Evolutionary conservation across 2,888 invertebrate genomes (phyloP).

Genomic region (Nasonovia ribisnigri): DNA sequence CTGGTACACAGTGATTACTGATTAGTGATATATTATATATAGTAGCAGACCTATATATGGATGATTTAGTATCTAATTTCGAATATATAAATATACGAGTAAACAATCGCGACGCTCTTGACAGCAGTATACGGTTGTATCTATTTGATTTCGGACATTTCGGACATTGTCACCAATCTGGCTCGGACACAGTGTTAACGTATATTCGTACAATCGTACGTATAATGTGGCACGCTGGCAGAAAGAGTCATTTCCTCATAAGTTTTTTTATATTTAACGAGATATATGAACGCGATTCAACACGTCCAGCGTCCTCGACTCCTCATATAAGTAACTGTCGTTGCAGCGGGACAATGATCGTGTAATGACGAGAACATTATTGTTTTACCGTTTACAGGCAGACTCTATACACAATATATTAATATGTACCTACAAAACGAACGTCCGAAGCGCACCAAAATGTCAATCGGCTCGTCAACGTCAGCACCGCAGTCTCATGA

Average conservation of each 20-base stretch:
- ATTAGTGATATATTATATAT: not conserved
- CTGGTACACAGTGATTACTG: not conserved
- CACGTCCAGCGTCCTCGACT: not conserved
- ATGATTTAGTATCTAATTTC: not conserved
- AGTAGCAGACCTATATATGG: not conserved
- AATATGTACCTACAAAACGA: not conserved
- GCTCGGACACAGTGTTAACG: too few species aligned
- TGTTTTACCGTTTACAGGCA: not conserved
- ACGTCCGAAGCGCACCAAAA: not conserved
- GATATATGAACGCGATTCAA: not conserved
- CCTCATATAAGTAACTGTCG: not conserved
- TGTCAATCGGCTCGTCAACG: slow-evolving; percentile 17
- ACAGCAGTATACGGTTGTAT: not conserved
- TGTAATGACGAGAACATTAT: not conserved
- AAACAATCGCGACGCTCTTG: not conserved
- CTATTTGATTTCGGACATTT: not conserved
- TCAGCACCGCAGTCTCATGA: not conserved
- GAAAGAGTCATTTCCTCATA: not conserved
- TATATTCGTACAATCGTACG: too few species aligned
- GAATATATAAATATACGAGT: not conserved
- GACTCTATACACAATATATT: not conserved
- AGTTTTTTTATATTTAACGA: not conserved
- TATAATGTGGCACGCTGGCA: not conserved
- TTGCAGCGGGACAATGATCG: not conserved
- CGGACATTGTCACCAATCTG: not conserved